These are phyloP conservation scores for Falcunculus frontatus DNA, from an alignment of 2,113 vertebrate species.

Conservation along the genomic window DNA sequence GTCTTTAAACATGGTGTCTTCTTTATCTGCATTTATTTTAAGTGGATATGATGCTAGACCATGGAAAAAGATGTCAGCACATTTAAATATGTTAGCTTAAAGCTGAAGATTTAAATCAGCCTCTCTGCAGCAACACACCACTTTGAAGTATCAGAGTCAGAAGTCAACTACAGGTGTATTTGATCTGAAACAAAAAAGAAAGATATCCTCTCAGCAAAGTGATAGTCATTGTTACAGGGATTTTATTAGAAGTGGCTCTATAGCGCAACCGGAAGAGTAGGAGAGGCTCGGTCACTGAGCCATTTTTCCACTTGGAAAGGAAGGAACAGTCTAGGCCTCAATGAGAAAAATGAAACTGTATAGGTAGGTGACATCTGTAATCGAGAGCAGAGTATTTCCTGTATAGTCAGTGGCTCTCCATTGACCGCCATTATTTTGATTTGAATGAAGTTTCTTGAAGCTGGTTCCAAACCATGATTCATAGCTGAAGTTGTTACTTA, in stretches of 20 bases:
- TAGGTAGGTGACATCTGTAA: background rate
- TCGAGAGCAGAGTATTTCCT: accelerated
- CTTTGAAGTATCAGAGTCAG: background rate
- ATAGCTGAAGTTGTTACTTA: background rate
- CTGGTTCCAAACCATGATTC: background rate
- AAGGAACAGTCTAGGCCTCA: background rate
- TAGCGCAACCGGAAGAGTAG: background rate
- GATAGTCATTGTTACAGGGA: background rate
- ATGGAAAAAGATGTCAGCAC: background rate
- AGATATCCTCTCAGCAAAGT: background rate
- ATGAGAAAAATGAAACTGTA: background rate
- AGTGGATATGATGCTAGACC: background rate
- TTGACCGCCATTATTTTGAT: background rate
- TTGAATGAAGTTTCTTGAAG: background rate
- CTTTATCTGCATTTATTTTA: background rate
- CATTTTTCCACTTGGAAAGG: background rate
- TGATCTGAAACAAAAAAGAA: background rate
- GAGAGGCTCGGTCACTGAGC: background rate
- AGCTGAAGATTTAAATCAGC: background rate
- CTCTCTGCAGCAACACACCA: background rate
- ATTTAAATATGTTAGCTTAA: background rate
- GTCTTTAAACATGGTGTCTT: background rate
- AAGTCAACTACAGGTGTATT: background rate
- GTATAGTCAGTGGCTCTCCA: background rate
- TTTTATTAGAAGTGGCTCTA: background rate